A percentile compares a stretch with the other conserved stretches of the same genome.
phyloP scores from a whole-genome alignment of 2,888 invertebrate genomes.

The Nyleta sp. region DNA sequence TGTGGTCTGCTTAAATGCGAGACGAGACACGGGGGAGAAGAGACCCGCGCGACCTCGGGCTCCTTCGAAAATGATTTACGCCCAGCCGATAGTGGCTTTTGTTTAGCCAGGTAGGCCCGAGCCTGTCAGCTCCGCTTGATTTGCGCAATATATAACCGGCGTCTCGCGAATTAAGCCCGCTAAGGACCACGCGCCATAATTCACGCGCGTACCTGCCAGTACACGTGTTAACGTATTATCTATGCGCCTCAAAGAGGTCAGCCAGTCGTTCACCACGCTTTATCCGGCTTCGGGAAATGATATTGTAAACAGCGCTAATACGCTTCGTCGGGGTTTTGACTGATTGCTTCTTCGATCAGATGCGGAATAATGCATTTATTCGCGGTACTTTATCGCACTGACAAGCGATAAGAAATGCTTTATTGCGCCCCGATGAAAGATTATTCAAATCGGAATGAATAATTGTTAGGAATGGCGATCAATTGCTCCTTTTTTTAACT shows the following conservation, averaged over 20 bases:
- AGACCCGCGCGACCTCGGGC: conserved; percentile 46
- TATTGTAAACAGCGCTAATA: conserved; percentile 42
- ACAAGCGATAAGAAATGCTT: conserved; percentile 48
- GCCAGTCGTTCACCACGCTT: conserved; percentile 44
- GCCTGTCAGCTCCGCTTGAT: conserved; percentile 71
- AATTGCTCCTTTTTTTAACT: not conserved
- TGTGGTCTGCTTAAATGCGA: conserved; percentile 71
- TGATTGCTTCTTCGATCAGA: conserved; percentile 31
- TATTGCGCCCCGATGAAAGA: conserved; percentile 29
- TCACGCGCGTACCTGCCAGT: conserved; percentile 63
- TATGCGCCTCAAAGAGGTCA: conserved; percentile 54
- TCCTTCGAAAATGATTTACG: conserved; percentile 74
- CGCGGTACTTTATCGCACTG: conserved; percentile 35
- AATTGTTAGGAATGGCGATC: conserved; percentile 12
- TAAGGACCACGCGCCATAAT: conserved; percentile 67
- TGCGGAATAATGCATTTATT: conserved; percentile 35
- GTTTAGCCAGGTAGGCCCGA: conserved; percentile 70
- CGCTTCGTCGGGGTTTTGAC: conserved; percentile 13
- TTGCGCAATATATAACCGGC: conserved; percentile 72
- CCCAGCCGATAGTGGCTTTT: conserved; percentile 73
- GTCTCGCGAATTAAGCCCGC: conserved; percentile 68
- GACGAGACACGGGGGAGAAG: conserved; percentile 48
- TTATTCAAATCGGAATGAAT: conserved; percentile 35
- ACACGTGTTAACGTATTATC: conserved; percentile 57
- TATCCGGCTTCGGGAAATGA: conserved; percentile 45